Evolutionary conservation across 2,888 invertebrate species (phyloP), one percentile per base, ranked within the genome.

Genomic region (Aricia artaxerxes): DNA sequence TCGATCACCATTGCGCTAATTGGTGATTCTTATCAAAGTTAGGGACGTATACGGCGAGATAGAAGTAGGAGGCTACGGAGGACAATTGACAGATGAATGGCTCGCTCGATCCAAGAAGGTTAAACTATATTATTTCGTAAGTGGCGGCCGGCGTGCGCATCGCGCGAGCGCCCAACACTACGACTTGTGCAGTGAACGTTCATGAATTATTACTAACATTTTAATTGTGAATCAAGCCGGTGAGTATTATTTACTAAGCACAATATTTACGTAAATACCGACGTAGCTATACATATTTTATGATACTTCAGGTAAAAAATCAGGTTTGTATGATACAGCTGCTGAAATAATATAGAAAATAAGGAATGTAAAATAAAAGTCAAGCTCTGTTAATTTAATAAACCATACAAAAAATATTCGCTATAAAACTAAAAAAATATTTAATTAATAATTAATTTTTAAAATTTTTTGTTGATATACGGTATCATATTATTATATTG

Each of bases 31-130:
- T 75, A 78, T 60, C 78, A 69, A 44, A 49, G 73, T 49, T 78
- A 9, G 53, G 49, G 49, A 76, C 78, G 73, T 75, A 75, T 78
- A 73, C 60, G 78, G 44, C 40, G 60, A 73, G 73, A 78, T 73
- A 60, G 61, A 44, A 78, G 78, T 75, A 75, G 75, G 78, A 78
- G 78, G 78, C 75, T 57, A 49, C 60, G n/a, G 44, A 78, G 24
- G 24, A 24, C 24, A 24, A 24, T 24, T 78, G 78, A 78, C 78
- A 78, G 78, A 78, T 78, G 78, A 78, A 78, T 75, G 78, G 78
- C 72, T 75, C 60, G 61, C 73, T 40, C 57, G 60, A 60, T 73
- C 60, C 16, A 76, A 76, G 76, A 78, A 78, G 78, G 78, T 78
- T 73, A 78, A 24, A 49, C 24, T 77, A 57, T 49, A 78, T 49